A percentile compares a stretch with the other conserved stretches of the same genome.
These are phyloP conservation scores for Coleophora flavipennella DNA, from an alignment of 2,888 invertebrate species.

Conservation along the genomic window DNA sequence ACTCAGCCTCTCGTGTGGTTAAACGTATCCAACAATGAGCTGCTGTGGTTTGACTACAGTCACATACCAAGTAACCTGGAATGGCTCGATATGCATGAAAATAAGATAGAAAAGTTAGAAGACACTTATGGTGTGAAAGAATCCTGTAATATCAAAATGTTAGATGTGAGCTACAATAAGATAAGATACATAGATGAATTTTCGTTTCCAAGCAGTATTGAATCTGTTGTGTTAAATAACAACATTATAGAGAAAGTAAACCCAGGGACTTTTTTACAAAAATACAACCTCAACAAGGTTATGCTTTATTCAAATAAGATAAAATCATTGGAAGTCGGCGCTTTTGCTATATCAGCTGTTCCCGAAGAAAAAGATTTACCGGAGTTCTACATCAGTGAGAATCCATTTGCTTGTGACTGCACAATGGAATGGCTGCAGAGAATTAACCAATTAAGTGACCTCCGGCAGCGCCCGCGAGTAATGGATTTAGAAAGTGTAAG, in stretches of 20 bases:
- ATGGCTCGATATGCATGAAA: slow-evolving; percentile 87
- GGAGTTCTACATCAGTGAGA: slow-evolving; percentile 84
- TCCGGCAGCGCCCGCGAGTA: slow-evolving; percentile 83
- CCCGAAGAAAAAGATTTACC: slow-evolving; percentile 79
- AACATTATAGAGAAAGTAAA: slow-evolving; percentile 80
- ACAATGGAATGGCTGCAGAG: slow-evolving; percentile 89
- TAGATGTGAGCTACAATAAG: slow-evolving; percentile 83
- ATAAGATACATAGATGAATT: slow-evolving; percentile 78
- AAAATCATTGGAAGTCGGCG: slow-evolving; percentile 79
- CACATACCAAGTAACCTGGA: slow-evolving; percentile 82
- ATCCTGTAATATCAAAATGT: slow-evolving; percentile 79
- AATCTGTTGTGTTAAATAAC: slow-evolving; percentile 80
- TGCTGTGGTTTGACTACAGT: slow-evolving; percentile 86
- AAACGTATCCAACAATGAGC: slow-evolving; percentile 85
- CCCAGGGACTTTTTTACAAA: slow-evolving; percentile 80
- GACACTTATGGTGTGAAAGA: slow-evolving; percentile 80
- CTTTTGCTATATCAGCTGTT: slow-evolving; percentile 78
- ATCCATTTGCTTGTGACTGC: slow-evolving; percentile 89
- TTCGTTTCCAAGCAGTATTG: slow-evolving; percentile 81
- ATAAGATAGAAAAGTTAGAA: slow-evolving; percentile 81
- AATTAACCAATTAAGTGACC: slow-evolving; percentile 82
- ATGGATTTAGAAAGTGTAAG: slow-evolving; percentile 85
- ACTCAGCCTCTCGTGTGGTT: slow-evolving; percentile 83
- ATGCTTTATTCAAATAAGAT: slow-evolving; percentile 84
- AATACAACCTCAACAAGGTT: slow-evolving; percentile 81